phyloP scores from a whole-genome alignment of 2,113 vertebrate genomes.

The Phoxinus phoxinus region DNA sequence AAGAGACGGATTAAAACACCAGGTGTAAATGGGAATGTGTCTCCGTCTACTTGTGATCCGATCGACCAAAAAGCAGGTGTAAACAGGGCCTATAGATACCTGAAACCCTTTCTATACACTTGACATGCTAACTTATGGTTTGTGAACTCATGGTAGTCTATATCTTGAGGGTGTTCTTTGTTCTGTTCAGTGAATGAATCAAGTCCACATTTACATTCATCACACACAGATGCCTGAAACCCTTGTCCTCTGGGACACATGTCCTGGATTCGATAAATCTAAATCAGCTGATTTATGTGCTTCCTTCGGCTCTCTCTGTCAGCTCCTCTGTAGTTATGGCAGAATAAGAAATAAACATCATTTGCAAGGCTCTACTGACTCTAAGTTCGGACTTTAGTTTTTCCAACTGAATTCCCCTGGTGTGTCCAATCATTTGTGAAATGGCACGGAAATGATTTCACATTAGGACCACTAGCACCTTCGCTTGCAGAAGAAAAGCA shows the following conservation, averaged over 20 bases:
- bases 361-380: constrained; percentile 31
- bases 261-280: background rate
- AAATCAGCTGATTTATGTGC: background rate
- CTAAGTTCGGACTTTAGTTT: background rate
- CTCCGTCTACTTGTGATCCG: too few species aligned
- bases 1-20: too few species aligned
- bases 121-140: background rate
- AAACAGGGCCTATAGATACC: background rate
- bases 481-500: constrained; percentile 33
- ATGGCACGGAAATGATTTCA: constrained; percentile 56
- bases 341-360: constrained; percentile 27
- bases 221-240: background rate
- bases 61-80: too few species aligned
- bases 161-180: background rate
- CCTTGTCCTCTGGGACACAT: background rate
- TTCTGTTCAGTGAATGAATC: background rate
- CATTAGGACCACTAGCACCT: constrained; percentile 52
- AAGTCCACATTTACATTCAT: background rate
- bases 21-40: too few species aligned
- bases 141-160: background rate
- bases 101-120: background rate
- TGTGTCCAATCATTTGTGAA: constrained; percentile 17
- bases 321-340: background rate
- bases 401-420: background rate
- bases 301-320: background rate